Evolutionary conservation across 2,888 invertebrate species (phyloP).

Genomic region (Troides oblongomaculatus): DNA sequence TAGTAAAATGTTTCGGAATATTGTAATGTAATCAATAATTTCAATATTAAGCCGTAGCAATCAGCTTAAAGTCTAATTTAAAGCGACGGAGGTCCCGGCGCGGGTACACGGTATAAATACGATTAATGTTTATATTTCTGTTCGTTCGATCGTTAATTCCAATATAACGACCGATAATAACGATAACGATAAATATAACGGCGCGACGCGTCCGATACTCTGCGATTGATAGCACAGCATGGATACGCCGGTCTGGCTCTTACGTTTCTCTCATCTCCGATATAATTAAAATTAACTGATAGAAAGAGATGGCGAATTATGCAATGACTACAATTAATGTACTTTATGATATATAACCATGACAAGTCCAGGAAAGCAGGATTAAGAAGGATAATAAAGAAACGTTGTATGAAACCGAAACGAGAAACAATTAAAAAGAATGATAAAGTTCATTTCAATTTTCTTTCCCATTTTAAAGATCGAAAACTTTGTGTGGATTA

Average conservation of each 20-base stretch:
- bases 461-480: too few species aligned
- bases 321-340: too few species aligned
- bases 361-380: too few species aligned
- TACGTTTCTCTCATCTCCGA: too few species aligned
- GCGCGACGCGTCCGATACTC: conserved; percentile 53
- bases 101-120: conserved; percentile 58
- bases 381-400: too few species aligned
- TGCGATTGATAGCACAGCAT: conserved; percentile 36
- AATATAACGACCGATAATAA: conserved; percentile 75
- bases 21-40: not conserved
- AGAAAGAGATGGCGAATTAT: too few species aligned
- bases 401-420: too few species aligned
- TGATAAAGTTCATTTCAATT: too few species aligned
- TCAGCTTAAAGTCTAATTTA: conserved; percentile 38
- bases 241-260: conserved; percentile 29
- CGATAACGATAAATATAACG: conserved; percentile 74
- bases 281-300: too few species aligned
- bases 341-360: too few species aligned
- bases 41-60: conserved; percentile 4
- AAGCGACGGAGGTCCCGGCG: conserved; percentile 30
- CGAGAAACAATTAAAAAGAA: too few species aligned
- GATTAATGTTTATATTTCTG: conserved; percentile 71
- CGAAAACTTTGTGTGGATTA: too few species aligned
- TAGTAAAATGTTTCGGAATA: not conserved
- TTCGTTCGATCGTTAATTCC: conserved; percentile 70